Evolutionary conservation across 2,113 vertebrate genomes (phyloP).

Genomic region (Mugil cephalus): DNA sequence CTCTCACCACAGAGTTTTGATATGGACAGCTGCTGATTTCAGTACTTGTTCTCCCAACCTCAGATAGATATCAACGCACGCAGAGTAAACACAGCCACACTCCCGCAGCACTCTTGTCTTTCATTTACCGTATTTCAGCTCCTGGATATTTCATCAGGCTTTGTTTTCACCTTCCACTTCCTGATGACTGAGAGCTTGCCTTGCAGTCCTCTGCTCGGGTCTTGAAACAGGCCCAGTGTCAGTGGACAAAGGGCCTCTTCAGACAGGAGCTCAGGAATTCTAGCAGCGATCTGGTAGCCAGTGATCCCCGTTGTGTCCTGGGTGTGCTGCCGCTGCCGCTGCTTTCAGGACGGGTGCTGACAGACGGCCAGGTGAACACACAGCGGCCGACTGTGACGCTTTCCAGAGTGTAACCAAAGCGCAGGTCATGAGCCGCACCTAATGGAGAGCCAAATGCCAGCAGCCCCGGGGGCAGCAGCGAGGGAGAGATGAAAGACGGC

Average conservation of each 20-base stretch:
- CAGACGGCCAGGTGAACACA: conserved; percentile 71
- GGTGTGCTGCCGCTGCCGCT: conserved; percentile 48
- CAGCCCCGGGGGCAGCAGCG: conserved; percentile 26
- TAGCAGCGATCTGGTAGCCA: conserved; percentile 53
- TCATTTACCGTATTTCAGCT: conserved; percentile 53
- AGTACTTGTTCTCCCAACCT: conserved; percentile 26
- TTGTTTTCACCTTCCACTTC: conserved; percentile 50
- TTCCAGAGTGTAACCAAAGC: conserved; percentile 63
- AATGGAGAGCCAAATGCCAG: conserved; percentile 67
- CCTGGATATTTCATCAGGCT: conserved; percentile 46
- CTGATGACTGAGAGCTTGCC: conserved; percentile 62
- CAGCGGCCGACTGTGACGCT: conserved; percentile 56
- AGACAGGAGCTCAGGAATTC: conserved; percentile 50
- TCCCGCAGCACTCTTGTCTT: conserved; percentile 12
- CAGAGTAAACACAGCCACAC: conserved; percentile 36
- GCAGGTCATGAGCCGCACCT: conserved; percentile 43
- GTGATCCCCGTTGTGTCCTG: conserved; percentile 65
- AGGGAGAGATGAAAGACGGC: conserved; percentile 68
- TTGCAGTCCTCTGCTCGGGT: conserved; percentile 38
- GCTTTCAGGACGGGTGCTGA: conserved; percentile 66
- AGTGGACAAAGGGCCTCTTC: conserved; percentile 68
- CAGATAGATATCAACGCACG: conserved; percentile 24
- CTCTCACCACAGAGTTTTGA: conserved; percentile 30
- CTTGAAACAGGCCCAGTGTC: conserved; percentile 53
- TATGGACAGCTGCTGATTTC: conserved; percentile 42